phyloP scores from a whole-genome alignment of 2,797 vertebrate genomes.

The Poecilia wingei region DNA sequence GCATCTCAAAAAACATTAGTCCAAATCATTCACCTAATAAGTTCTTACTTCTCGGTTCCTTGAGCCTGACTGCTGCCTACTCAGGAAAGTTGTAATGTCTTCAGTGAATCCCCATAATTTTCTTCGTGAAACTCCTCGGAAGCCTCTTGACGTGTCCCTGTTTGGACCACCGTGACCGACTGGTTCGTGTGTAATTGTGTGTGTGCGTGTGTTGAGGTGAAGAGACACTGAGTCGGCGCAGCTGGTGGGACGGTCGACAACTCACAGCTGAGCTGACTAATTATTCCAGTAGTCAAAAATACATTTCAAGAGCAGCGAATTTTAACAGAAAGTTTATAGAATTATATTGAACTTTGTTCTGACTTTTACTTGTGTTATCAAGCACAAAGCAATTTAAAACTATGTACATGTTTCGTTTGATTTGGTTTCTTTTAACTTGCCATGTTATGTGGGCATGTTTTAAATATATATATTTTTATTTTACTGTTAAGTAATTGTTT shows the following conservation, averaged over 20 bases:
- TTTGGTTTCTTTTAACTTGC: background rate
- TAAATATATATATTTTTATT: background rate
- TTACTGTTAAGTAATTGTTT: background rate
- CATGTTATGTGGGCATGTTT: too few relatives aligned
- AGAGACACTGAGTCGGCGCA: slow-evolving; percentile 45
- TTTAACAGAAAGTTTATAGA: background rate
- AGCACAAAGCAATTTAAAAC: background rate
- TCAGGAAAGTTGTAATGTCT: slow-evolving; percentile 11
- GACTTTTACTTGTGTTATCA: background rate
- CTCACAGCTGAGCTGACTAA: background rate
- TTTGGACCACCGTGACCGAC: slow-evolving; percentile 65
- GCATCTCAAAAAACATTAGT: background rate
- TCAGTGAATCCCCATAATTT: slow-evolving; percentile 61
- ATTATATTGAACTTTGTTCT: background rate
- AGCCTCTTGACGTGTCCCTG: slow-evolving; percentile 67
- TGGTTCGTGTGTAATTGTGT: slow-evolving; percentile 33
- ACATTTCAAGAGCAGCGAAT: background rate
- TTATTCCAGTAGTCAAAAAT: background rate
- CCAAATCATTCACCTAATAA: background rate
- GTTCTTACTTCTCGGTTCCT: slow-evolving; percentile 54
- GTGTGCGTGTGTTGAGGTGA: slow-evolving; percentile 23
- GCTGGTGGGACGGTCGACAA: slow-evolving; percentile 9
- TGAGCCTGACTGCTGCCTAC: slow-evolving; percentile 37
- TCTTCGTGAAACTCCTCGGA: slow-evolving; percentile 34
- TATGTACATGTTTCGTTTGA: background rate